A percentile compares a stretch with the other conserved stretches of the same genome.
Evolutionary conservation across 2,888 invertebrate species (phyloP).

Genomic region (Spilarctia lutea): DNA sequence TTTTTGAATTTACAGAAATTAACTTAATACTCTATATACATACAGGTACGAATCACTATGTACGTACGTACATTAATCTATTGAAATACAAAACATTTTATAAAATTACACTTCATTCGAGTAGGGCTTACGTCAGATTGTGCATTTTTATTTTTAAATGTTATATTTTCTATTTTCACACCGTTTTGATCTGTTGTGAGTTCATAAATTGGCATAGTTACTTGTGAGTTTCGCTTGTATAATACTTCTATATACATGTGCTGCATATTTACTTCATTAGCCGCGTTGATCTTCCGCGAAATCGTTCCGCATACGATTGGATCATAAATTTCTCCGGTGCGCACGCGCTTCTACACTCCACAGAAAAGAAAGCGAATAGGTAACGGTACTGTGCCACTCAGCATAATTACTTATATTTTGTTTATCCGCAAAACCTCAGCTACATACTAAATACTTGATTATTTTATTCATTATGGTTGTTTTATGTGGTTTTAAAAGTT

Average conservation of each 20-base stretch:
- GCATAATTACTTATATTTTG: constrained; percentile 60
- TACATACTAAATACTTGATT: not conserved
- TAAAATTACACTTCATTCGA: not conserved
- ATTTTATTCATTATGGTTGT: not conserved
- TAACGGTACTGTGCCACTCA: constrained; percentile 73
- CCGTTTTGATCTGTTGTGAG: not conserved
- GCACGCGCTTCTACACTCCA: constrained; percentile 54
- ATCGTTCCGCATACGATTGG: constrained; percentile 57
- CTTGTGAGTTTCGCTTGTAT: not conserved
- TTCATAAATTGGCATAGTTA: constrained; percentile 3
- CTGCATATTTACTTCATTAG: constrained; percentile 39
- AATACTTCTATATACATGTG: constrained; percentile 8
- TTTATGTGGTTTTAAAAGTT: not conserved
- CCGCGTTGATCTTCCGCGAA: constrained; percentile 53
- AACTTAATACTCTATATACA: too few species aligned
- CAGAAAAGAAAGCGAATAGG: constrained; percentile 79
- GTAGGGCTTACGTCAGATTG: not conserved
- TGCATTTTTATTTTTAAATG: constrained; percentile 6
- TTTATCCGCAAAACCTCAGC: constrained; percentile 43
- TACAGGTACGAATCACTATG: too few species aligned
- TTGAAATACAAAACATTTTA: not conserved
- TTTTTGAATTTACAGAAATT: not conserved
- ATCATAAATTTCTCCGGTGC: constrained; percentile 62
- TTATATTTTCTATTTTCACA: not conserved
- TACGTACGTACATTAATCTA: not conserved